These are phyloP conservation scores for Stramonita haemastoma DNA, from an alignment of 2,888 invertebrate species.

Conservation along the genomic window DNA sequence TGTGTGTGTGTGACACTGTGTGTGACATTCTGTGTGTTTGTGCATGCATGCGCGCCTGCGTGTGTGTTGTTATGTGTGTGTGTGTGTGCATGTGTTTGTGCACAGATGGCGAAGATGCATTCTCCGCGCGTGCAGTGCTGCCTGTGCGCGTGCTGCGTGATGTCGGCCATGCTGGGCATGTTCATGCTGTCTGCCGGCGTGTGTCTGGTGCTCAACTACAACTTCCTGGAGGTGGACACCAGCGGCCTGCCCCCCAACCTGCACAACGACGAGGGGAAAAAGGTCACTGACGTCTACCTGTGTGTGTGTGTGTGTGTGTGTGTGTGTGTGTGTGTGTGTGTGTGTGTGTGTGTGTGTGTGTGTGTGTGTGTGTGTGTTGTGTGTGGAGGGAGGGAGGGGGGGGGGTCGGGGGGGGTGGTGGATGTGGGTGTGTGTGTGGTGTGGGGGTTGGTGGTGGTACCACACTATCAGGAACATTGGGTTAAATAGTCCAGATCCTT, in stretches of 20 bases:
- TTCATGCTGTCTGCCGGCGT: slow-evolving; percentile 69
- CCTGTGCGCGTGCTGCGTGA: slow-evolving; percentile 66
- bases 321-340: too few species aligned
- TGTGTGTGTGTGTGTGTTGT: too few species aligned
- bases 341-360: too few species aligned
- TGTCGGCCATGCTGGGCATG: slow-evolving; percentile 68
- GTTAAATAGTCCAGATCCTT: too few species aligned
- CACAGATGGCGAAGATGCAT: slow-evolving; percentile 68
- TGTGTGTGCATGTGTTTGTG: slow-evolving; percentile 25
- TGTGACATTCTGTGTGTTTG: neutral
- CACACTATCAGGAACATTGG: too few species aligned
- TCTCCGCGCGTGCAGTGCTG: slow-evolving; percentile 66
- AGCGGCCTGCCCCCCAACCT: slow-evolving; percentile 64
- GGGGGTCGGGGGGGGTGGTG: too few species aligned
- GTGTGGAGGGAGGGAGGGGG: too few species aligned
- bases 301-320: neutral
- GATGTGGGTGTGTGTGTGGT: too few species aligned
- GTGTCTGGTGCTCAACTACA: slow-evolving; percentile 69
- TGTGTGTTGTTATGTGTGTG: neutral
- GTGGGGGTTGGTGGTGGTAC: too few species aligned
- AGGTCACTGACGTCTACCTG: neutral
- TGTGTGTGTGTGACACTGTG: slow-evolving; percentile 14
- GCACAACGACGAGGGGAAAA: slow-evolving; percentile 67
- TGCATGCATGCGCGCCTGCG: neutral
- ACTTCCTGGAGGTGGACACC: slow-evolving; percentile 61